phyloP scores from a whole-genome alignment of 2,888 invertebrate species.

The Entomobrya proxima region DNA sequence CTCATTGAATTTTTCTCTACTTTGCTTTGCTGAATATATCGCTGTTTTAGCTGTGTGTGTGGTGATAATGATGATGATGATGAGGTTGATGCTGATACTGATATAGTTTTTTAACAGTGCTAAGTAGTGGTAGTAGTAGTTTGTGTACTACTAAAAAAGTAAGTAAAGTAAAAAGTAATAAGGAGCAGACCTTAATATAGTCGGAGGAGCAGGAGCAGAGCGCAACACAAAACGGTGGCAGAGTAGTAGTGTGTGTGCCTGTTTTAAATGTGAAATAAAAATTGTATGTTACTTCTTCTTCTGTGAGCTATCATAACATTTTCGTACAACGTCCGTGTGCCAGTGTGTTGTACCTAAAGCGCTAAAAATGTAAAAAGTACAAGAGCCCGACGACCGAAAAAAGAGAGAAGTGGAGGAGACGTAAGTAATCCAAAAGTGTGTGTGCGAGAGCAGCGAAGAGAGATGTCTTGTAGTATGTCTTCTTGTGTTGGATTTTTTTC shows the following conservation, averaged over 20 bases:
- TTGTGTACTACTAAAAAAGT: not conserved
- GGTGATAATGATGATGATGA: not conserved
- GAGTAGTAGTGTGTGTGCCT: not conserved
- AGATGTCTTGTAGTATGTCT: slow-evolving; percentile 8
- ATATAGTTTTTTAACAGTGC: no score
- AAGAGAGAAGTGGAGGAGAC: no score
- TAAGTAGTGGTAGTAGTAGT: not conserved
- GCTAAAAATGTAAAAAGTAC: slow-evolving; percentile 48
- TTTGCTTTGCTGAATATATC: no score
- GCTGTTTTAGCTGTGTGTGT: not conserved
- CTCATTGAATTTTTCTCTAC: slow-evolving; percentile 12
- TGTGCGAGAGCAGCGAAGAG: no score
- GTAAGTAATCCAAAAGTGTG: no score
- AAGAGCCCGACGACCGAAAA: slow-evolving; percentile 40
- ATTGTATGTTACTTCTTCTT: not conserved
- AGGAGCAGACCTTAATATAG: slow-evolving; percentile 6
- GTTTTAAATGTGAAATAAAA: slow-evolving; percentile 49
- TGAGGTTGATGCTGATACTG: no score
- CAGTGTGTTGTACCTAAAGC: slow-evolving; percentile 50
- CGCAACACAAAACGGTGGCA: no score
- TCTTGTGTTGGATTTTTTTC: not conserved
- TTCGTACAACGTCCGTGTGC: not conserved
- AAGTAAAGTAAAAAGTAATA: not conserved
- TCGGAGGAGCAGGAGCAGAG: not conserved
- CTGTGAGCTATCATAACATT: not conserved